Percentiles rank a stretch among this genome's conserved stretches.
phyloP scores from a whole-genome alignment of 2,113 vertebrate species.

The Xiphophorus couchianus region DNA sequence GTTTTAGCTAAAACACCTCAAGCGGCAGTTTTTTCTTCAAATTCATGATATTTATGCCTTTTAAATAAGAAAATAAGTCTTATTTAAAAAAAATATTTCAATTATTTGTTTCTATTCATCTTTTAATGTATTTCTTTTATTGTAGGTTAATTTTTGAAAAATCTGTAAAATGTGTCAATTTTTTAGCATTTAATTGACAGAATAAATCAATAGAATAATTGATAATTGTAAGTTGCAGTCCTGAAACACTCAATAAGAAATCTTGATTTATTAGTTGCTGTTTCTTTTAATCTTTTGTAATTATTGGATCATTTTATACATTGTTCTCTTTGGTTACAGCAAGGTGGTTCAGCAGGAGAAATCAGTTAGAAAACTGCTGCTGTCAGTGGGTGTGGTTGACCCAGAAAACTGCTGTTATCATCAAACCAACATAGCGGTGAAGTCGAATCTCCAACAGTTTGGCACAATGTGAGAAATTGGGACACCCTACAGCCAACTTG shows the following conservation, averaged over 20 bases:
- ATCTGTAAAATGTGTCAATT: too few relatives aligned
- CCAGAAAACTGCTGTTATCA: constrained; percentile 1
- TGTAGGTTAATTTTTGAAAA: too few relatives aligned
- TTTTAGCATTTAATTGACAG: too few relatives aligned
- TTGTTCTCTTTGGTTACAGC: neutral
- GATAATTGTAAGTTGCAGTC: too few relatives aligned
- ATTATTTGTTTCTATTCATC: too few relatives aligned
- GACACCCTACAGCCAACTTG: neutral
- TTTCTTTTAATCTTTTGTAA: neutral
- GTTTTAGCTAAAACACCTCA: too few relatives aligned
- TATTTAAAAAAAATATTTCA: too few relatives aligned
- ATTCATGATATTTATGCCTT: too few relatives aligned
- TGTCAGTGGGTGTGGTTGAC: constrained; percentile 18
- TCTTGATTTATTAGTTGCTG: neutral
- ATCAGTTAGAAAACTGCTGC: constrained; percentile 3
- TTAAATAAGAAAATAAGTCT: too few relatives aligned
- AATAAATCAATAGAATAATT: too few relatives aligned
- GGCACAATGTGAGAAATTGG: neutral
- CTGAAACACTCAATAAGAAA: neutral
- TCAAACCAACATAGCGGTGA: neutral
- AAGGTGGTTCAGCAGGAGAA: neutral
- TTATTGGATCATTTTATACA: neutral
- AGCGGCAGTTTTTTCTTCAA: too few relatives aligned
- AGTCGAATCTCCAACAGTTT: neutral
- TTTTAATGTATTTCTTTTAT: too few relatives aligned